phyloP scores from a whole-genome alignment of 2,113 vertebrate genomes.

The Apistogramma diplotaenia region DNA sequence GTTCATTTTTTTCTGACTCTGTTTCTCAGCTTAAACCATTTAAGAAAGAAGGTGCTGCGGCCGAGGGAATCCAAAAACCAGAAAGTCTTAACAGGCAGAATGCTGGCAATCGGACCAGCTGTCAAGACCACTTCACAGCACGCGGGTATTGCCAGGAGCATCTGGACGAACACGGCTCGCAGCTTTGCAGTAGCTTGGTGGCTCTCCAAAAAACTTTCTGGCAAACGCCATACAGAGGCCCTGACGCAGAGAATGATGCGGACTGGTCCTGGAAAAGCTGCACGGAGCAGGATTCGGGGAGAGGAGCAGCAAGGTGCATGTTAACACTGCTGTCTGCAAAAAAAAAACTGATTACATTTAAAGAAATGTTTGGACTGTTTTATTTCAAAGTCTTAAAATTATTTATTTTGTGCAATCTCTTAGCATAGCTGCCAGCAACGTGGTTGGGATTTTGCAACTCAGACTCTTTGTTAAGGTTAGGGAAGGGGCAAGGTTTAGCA shows the following conservation, averaged over 20 bases:
- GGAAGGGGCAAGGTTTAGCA: background rate
- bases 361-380: background rate
- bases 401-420: background rate
- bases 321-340: background rate
- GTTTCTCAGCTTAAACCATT: conserved; percentile 13
- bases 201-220: conserved; percentile 42
- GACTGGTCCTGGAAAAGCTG: conserved; percentile 42
- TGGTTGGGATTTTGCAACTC: background rate
- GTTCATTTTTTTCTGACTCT: background rate
- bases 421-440: background rate
- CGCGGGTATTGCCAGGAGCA: conserved; percentile 41
- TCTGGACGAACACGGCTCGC: conserved; percentile 53
- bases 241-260: conserved; percentile 30
- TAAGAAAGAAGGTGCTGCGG: conserved; percentile 21
- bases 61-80: conserved; percentile 29
- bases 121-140: conserved; percentile 50
- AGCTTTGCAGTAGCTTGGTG: conserved; percentile 47
- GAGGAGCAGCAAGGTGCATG: conserved; percentile 50
- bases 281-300: background rate
- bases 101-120: conserved; percentile 39
- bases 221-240: conserved; percentile 8
- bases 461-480: background rate
- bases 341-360: background rate
- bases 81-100: conserved; percentile 55
- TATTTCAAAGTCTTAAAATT: background rate